Evolutionary conservation across 2,888 invertebrate species (phyloP).

Genomic region (Bedellia somnulentella): DNA sequence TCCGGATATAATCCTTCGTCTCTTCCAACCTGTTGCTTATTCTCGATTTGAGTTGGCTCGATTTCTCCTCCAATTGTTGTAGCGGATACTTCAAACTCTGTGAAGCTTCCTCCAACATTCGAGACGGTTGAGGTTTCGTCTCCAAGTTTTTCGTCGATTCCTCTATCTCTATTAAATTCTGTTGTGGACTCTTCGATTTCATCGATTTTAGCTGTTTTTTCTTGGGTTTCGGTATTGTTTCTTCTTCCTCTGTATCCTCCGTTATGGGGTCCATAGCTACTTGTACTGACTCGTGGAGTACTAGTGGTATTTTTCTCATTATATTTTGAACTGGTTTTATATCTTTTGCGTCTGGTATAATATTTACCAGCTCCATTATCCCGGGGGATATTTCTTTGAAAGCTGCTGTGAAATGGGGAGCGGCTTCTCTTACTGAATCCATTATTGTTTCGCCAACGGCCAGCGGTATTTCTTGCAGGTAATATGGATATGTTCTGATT

Average conservation of each 20-base stretch:
- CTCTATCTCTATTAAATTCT: constrained; percentile 17
- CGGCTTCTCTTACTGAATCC: constrained; percentile 44
- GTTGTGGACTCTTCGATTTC: constrained; percentile 13
- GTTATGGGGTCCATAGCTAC: constrained; percentile 27
- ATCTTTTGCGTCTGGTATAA: constrained; percentile 32
- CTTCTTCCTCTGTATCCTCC: constrained; percentile 21
- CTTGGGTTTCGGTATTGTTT: constrained; percentile 19
- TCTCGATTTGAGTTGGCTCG: constrained; percentile 22
- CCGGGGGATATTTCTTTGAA: constrained; percentile 48
- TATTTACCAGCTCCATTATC: constrained; percentile 44
- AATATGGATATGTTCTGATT: constrained; percentile 48
- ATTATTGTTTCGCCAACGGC: constrained; percentile 47
- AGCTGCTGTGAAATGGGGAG: constrained; percentile 46
- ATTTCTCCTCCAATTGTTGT: constrained; percentile 20
- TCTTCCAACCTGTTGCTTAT: constrained; percentile 32
- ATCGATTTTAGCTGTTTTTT: constrained; percentile 15
- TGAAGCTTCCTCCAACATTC: constrained; percentile 32
- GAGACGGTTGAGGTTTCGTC: constrained; percentile 23
- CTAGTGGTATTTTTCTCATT: constrained; percentile 37
- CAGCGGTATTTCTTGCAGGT: constrained; percentile 51
- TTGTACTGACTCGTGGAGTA: constrained; percentile 45
- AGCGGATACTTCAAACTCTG: constrained; percentile 12
- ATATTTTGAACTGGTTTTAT: constrained; percentile 30
- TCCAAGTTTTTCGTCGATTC: too few relatives aligned
- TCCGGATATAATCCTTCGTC: constrained; percentile 40